Percentiles rank a stretch among this genome's conserved stretches.
Conservation (phyloP, 1,140 invertebrate species). For the Drosophila ohnishii region DNA sequence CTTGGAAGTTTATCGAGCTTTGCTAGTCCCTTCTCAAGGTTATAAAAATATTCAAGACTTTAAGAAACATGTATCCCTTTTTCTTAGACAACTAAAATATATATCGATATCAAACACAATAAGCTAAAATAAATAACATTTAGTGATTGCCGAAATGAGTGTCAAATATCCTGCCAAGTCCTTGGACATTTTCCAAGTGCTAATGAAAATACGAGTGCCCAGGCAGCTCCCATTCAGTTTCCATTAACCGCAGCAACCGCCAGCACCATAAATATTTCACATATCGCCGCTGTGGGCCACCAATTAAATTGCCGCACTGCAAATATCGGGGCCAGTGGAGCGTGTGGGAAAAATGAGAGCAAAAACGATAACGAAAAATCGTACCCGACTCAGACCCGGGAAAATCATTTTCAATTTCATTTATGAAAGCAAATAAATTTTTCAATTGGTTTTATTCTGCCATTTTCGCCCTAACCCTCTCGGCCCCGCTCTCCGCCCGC, state of each 20-base stretch:
- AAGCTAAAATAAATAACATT: neutral
- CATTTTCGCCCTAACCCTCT: conserved; percentile 11
- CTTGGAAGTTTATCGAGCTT: neutral
- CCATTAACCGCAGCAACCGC: conserved; percentile 29
- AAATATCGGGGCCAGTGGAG: conserved; percentile 34
- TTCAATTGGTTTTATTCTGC: conserved; percentile 63
- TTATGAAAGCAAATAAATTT: conserved; percentile 71
- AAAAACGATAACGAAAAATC: conserved; percentile 20
- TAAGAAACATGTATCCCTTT: neutral
- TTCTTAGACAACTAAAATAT: neutral
- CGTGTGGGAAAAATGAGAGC: conserved; percentile 27
- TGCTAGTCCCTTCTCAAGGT: too few species aligned
- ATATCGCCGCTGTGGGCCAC: conserved; percentile 15
- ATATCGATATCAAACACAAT: neutral
- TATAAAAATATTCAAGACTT: neutral
- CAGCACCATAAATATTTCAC: conserved; percentile 41
- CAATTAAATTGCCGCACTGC: conserved; percentile 50
- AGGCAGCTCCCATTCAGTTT: conserved; percentile 15
- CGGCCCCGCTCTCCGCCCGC: neutral
- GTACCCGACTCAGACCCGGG: conserved; percentile 26
- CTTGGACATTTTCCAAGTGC: conserved; percentile 3
- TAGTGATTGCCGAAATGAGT: neutral
- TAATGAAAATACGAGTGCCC: conserved; percentile 14
- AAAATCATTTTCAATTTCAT: conserved; percentile 71
- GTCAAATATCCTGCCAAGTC: neutral